Base-by-base conservation (phyloP, 2,888 invertebrate species). In the Augiades crinisus region DNA sequence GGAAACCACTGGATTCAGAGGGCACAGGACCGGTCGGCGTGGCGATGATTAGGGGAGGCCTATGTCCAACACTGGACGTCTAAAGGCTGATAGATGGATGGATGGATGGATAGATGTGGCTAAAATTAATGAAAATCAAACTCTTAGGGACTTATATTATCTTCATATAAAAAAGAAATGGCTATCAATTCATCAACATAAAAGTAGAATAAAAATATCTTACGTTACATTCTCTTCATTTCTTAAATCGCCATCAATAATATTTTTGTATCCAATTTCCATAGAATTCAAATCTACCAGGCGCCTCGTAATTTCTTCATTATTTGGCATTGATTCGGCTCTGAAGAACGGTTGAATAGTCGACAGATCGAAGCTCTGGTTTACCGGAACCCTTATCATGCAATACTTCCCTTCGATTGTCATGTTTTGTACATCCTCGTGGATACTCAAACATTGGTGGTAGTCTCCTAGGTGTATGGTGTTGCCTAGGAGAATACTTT, bases 381-480 rank as follows among this genome's bases (percentile, higher is more conserved):
- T 43, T 22, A 68, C 2, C 5, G 27, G 27, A 3, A 27, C 10
- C n/a, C 10, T 27, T 3, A 27, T 10, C 27, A 27, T 27, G 10
- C 27, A 27, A 10, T 27, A 27, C 27, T 27, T 27, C 8, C 27
- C 27, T 27, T 27, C 27, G 1, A 27, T 10, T 8, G 8, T 2
- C 37, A 56, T 55, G 3, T 58, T 58, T 22, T 56, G 47, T 5
- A 52, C 17, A 6, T 47, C 47, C 14, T 67, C 56, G 2, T 57
- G 59, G 13, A 77, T 69, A 2, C 56, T 63, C 3, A 78, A 56
- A 30, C 78, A 78, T 64, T 72, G 73, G 21, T 67, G 61, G 38
- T 75, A 78, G 58, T 69, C 73, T 2, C 77, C 78, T 34, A 72
- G 45, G 21, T 78, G 75, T 1, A 59, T 8, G 0, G 56, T 55